These are phyloP conservation scores for Dexiosoma caninum DNA, from an alignment of 2,888 invertebrate species.

Conservation along the genomic window DNA sequence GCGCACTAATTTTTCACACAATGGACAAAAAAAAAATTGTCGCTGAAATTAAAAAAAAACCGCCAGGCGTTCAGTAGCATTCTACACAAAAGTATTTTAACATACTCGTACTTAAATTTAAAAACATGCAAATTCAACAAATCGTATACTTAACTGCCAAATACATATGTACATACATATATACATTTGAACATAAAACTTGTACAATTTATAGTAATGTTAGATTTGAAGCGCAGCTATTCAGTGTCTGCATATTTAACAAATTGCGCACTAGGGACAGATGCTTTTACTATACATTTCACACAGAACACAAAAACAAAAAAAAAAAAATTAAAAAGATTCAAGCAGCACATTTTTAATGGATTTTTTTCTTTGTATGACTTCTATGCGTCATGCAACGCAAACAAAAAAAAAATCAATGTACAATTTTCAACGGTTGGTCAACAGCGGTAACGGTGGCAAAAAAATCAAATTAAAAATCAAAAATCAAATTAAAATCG, in stretches of 20 bases:
- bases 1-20: no score
- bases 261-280: conserved; percentile 53
- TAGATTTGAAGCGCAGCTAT: conserved; percentile 4
- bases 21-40: no score
- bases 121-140: neutral
- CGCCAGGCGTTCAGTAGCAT: no score
- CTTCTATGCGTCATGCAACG: conserved; percentile 59
- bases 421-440: conserved; percentile 38
- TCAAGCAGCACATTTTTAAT: conserved; percentile 53
- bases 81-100: no score
- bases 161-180: no score
- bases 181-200: neutral
- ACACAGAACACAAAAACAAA: neutral
- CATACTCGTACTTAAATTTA: neutral
- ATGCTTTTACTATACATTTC: conserved; percentile 55
- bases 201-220: neutral
- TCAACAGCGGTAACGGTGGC: conserved; percentile 30
- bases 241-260: conserved; percentile 25
- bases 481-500: no score
- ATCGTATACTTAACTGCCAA: neutral
- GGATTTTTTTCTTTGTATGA: conserved; percentile 59
- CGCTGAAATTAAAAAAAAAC: neutral
- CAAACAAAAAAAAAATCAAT: conserved; percentile 53
- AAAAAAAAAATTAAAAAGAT: neutral
- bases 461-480: no score